These are phyloP conservation scores for Drosophila setifemur DNA, from an alignment of 1,140 invertebrate genomes.

Conservation along the genomic window DNA sequence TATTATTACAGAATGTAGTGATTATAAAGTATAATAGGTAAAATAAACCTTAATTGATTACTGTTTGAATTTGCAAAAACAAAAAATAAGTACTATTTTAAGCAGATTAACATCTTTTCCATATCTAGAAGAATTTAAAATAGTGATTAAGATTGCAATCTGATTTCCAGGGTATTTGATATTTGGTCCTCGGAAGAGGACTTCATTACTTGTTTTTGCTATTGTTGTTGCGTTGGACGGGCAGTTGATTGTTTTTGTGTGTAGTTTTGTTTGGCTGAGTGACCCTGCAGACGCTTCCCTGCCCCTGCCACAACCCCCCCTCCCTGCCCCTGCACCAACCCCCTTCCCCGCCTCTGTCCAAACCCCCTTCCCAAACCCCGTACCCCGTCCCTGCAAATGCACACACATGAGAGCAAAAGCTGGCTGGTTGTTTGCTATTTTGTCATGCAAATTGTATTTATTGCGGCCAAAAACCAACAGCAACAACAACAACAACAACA, in stretches of 20 bases:
- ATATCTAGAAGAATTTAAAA: too few relatives aligned
- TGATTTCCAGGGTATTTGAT: background rate
- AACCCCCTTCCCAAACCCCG: background rate
- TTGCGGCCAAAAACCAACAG: slow-evolving; percentile 69
- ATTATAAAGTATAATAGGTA: too few relatives aligned
- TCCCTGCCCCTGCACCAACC: background rate
- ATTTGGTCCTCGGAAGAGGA: background rate
- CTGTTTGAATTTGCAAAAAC: too few relatives aligned
- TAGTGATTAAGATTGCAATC: too few relatives aligned
- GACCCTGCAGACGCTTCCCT: slow-evolving; percentile 58
- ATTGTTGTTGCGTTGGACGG: slow-evolving; percentile 25
- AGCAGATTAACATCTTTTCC: too few relatives aligned
- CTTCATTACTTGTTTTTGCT: background rate
- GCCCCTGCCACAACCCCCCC: slow-evolving; percentile 8
- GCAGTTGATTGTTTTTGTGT: slow-evolving; percentile 77
- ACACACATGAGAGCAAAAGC: slow-evolving; percentile 44
- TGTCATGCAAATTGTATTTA: slow-evolving; percentile 81
- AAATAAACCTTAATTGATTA: too few relatives aligned
- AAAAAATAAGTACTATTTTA: too few relatives aligned
- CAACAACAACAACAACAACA: slow-evolving; percentile 27
- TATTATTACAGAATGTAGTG: too few relatives aligned
- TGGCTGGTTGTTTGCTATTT: slow-evolving; percentile 78
- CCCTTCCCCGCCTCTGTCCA: background rate
- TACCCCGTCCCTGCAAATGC: background rate
- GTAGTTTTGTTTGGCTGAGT: slow-evolving; percentile 75